phyloP scores from a whole-genome alignment of 2,888 invertebrate species.

The Linnaemya vulpina region DNA sequence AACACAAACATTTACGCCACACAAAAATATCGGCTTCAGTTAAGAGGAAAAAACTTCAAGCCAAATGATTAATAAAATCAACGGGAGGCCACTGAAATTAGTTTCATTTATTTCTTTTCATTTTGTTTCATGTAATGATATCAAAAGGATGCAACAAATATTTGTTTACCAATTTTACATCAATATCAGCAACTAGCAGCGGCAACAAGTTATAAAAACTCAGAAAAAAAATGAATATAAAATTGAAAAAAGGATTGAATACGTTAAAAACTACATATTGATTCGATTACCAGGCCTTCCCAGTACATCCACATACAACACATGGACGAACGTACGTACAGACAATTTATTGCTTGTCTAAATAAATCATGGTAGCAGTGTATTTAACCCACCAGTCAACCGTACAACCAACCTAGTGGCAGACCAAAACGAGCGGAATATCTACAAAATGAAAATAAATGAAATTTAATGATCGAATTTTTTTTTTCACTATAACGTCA shows the following conservation, averaged over 20 bases:
- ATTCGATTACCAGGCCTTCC: constrained; percentile 37
- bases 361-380: constrained; percentile 64
- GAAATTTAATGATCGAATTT: constrained; percentile 46
- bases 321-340: neutral
- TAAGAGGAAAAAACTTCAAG: constrained; percentile 49
- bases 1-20: neutral
- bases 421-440: constrained; percentile 12
- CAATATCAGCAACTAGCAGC: constrained; percentile 18
- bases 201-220: constrained; percentile 41
- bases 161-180: constrained; percentile 51
- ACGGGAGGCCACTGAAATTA: constrained; percentile 73
- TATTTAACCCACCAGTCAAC: constrained; percentile 55
- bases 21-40: constrained; percentile 17
- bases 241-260: constrained; percentile 57
- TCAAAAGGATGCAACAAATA: constrained; percentile 66
- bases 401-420: constrained; percentile 33
- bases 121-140: constrained; percentile 54
- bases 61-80: constrained; percentile 74
- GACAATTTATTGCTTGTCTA: constrained; percentile 61
- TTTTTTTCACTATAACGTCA: constrained; percentile 43
- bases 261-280: constrained; percentile 50
- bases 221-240: constrained; percentile 15
- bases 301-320: neutral
- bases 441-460: constrained; percentile 42
- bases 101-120: constrained; percentile 60